These are phyloP conservation scores for Drosophila multiciliata DNA, from an alignment of 2,888 invertebrate species.

Conservation along the genomic window DNA sequence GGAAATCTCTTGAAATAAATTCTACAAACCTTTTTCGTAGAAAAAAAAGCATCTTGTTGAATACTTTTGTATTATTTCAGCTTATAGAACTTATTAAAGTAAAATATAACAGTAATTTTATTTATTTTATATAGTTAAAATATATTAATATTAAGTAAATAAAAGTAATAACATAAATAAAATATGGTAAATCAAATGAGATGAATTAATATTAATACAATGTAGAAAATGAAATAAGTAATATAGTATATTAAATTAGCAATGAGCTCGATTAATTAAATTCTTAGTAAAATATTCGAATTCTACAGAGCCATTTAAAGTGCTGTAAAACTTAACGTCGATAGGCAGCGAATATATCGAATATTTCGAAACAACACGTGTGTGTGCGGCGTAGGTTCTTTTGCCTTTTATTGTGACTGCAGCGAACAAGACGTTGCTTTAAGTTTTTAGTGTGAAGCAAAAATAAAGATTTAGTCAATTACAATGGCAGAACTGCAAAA, in stretches of 20 bases:
- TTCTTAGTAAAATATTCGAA: neutral
- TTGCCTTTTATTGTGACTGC: constrained; percentile 31
- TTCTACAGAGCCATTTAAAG: constrained; percentile 27
- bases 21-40: neutral
- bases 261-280: neutral
- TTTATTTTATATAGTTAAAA: neutral
- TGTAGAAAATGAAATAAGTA: neutral
- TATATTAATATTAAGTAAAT: neutral
- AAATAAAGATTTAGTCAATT: constrained; percentile 1
- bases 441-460: constrained; percentile 12
- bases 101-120: neutral
- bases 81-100: neutral
- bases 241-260: neutral
- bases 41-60: neutral
- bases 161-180: neutral
- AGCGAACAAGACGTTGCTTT: constrained; percentile 25
- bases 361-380: constrained; percentile 55
- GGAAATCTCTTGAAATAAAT: neutral
- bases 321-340: constrained; percentile 26
- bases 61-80: neutral
- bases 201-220: neutral
- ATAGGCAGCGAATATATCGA: constrained; percentile 28
- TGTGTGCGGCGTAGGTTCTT: constrained; percentile 46
- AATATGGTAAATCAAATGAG: neutral
- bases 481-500: constrained; percentile 86